phyloP scores from a whole-genome alignment of 2,888 invertebrate genomes.

The Xylota segnis region DNA sequence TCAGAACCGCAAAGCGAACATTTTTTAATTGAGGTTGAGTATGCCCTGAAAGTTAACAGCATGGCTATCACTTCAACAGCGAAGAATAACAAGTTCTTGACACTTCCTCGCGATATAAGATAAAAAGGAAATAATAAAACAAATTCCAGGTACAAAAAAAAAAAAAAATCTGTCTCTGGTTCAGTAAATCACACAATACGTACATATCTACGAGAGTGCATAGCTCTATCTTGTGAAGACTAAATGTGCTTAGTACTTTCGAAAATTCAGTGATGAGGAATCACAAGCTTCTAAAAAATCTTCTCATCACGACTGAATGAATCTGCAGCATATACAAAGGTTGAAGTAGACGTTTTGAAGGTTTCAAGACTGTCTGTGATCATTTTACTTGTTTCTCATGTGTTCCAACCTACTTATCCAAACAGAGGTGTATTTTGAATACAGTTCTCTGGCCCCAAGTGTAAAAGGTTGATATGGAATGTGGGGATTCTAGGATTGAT shows the following conservation, averaged over 20 bases:
- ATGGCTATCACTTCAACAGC: constrained; percentile 48
- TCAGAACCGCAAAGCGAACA: constrained; percentile 65
- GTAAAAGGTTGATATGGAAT: no score
- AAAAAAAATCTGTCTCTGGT: constrained; percentile 4
- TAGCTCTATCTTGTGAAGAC: not conserved
- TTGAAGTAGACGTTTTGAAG: no score
- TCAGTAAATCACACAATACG: not conserved
- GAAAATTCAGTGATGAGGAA: not conserved
- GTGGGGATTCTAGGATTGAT: no score
- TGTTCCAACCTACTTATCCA: no score
- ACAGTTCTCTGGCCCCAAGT: no score
- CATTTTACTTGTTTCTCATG: no score
- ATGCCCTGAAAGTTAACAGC: constrained; percentile 52
- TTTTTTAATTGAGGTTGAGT: constrained; percentile 72
- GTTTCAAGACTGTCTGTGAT: no score
- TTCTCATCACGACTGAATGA: no score
- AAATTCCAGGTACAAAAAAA: not conserved
- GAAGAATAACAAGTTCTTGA: constrained; percentile 62
- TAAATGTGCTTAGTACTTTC: not conserved
- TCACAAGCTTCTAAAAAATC: not conserved
- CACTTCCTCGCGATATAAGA: constrained; percentile 44
- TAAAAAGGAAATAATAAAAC: constrained; percentile 13
- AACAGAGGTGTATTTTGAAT: no score
- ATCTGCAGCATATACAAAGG: no score
- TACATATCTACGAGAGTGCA: not conserved